Evolutionary conservation across 2,113 vertebrate species (phyloP), one percentile per base, ranked within the genome.

Genomic region (Nasalis larvatus): DNA sequence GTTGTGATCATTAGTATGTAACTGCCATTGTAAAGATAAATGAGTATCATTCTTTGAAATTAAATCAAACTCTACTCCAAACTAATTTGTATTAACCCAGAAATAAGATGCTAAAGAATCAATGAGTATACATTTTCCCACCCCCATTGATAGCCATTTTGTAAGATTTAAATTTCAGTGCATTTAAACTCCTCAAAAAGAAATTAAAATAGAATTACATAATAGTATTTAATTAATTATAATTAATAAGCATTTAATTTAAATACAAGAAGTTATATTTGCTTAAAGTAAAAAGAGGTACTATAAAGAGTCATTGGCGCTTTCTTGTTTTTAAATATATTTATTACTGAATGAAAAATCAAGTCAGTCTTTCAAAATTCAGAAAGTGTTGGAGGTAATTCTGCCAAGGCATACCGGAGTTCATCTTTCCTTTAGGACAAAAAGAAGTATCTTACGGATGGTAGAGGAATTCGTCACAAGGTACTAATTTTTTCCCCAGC

Each of bases 311-410:
- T 56, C 8, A 82, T 30, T 86, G 10, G 23, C 0, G 25, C 40
- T 94, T 93, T 68, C 40, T 56, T 37, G 4, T 68, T 77, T 77
- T 77, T 60, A 45, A 86, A 68, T 92, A 37, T 87, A 80, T 66
- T 54, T 63, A 47, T 74, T 71, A 94, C 37, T 95, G 95, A 71
- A 97, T 96, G 71, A 98, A 71, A 96, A 97, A 97, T 96, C 92
- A 98, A 98, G 95, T 84, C 78, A 95, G 91, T 60, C 77, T 97
- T 98, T 98, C 88, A 98, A 98, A 98, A 97, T 96, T 92, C 90
- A 97, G 94, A 94, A 95, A 84, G 86, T 93, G 63, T 97, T 92
- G 96, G 82, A 95, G 76, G 96, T 97, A 96, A 98, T 74, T 97
- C 30, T 98, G 69, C 49, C 32, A 97, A 68, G 85, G 95, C 54